Percentiles rank a stretch among this genome's conserved stretches.
These are phyloP conservation scores for Heterotis niloticus DNA, from an alignment of 2,113 vertebrate genomes.

Conservation along the genomic window DNA sequence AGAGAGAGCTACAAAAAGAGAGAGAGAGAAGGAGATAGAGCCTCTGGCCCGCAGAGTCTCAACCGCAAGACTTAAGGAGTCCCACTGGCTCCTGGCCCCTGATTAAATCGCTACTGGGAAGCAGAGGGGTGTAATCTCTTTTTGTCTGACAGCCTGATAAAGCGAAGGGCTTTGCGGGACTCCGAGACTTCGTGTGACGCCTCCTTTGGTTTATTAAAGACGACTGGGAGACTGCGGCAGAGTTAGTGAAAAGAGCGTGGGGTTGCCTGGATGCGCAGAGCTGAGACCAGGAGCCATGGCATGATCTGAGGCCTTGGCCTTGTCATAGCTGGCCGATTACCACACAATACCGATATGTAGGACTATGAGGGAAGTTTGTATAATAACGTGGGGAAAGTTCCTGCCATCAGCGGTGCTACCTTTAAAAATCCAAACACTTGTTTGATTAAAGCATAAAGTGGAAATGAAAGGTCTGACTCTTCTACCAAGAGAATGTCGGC, in stretches of 20 bases:
- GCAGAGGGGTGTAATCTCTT: conserved; percentile 17
- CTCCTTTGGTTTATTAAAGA: not conserved
- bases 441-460: conserved; percentile 8
- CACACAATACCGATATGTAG: not conserved
- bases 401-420: not conserved
- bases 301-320: conserved; percentile 2
- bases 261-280: conserved; percentile 7
- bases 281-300: conserved; percentile 16
- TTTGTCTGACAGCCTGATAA: conserved; percentile 23
- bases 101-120: conserved; percentile 26
- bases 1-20: no score
- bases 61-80: not conserved
- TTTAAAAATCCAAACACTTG: not conserved
- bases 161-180: conserved; percentile 10
- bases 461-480: not conserved
- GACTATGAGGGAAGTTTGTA: not conserved
- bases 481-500: not conserved
- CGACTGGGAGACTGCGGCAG: conserved; percentile 1
- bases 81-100: not conserved
- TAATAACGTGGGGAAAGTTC: not conserved
- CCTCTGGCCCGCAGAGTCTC: not conserved
- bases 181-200: not conserved
- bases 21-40: not conserved
- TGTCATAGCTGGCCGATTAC: not conserved
- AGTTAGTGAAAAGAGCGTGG: not conserved